Conservation (phyloP, 2,113 vertebrate species). For the Aythya baeri region DNA sequence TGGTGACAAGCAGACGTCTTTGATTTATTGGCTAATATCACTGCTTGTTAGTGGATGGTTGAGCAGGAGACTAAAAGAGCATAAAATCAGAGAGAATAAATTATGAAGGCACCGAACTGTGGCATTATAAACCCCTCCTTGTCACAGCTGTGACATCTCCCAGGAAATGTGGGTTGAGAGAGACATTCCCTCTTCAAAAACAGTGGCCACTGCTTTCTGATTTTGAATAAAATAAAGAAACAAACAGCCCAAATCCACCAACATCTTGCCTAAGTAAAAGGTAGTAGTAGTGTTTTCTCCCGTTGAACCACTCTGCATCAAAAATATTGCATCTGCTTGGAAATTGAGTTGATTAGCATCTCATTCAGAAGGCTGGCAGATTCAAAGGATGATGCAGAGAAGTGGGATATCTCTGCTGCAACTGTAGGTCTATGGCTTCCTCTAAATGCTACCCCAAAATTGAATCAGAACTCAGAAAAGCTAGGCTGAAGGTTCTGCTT, state of each 20-base stretch:
- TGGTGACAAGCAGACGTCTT: slow-evolving; percentile 87
- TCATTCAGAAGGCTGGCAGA: background rate
- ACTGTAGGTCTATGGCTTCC: background rate
- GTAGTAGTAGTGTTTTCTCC: background rate
- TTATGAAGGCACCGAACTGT: slow-evolving; percentile 85
- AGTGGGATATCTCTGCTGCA: background rate
- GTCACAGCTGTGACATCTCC: slow-evolving; percentile 81
- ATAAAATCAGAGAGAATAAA: slow-evolving; percentile 89
- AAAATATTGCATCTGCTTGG: background rate
- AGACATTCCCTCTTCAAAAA: slow-evolving; percentile 77
- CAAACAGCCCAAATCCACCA: background rate
- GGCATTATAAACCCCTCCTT: slow-evolving; percentile 81
- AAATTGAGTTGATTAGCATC: background rate
- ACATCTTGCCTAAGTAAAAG: background rate
- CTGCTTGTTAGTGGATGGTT: slow-evolving; percentile 89
- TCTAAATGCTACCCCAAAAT: background rate
- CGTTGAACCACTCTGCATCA: background rate
- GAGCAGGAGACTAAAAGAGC: slow-evolving; percentile 85
- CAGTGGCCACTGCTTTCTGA: slow-evolving; percentile 53
- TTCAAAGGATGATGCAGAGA: background rate
- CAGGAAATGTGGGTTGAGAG: slow-evolving; percentile 80
- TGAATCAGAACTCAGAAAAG: background rate
- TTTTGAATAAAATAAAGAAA: slow-evolving; percentile 60
- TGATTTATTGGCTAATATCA: slow-evolving; percentile 94
- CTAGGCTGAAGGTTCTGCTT: background rate